These are phyloP conservation scores for Scaptomyza cyrtandrae DNA, from an alignment of 2,888 invertebrate genomes.

Conservation along the genomic window DNA sequence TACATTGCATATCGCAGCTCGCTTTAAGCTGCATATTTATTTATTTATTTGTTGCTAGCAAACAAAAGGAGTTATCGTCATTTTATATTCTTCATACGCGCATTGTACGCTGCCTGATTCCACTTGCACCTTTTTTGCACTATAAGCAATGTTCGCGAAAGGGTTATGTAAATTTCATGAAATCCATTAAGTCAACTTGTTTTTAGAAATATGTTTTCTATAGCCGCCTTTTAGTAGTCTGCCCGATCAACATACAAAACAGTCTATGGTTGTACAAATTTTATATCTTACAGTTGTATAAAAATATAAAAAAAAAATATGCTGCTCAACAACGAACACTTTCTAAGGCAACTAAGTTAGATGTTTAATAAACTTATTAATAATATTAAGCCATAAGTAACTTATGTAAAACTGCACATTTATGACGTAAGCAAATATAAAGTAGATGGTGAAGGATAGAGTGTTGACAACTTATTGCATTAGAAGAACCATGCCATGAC, in stretches of 20 bases:
- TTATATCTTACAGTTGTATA: background rate
- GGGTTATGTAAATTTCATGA: conserved; percentile 24
- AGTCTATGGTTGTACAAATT: background rate
- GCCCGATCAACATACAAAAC: background rate
- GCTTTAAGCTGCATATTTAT: conserved; percentile 71
- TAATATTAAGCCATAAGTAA: background rate
- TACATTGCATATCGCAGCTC: conserved; percentile 51
- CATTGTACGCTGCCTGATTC: conserved; percentile 15
- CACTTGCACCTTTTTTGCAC: conserved; percentile 3
- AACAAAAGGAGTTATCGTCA: conserved; percentile 62
- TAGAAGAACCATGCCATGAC: conserved; percentile 25
- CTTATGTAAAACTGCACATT: background rate
- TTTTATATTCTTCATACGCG: conserved; percentile 49
- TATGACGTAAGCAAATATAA: background rate
- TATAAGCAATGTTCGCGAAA: conserved; percentile 14
- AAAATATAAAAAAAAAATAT: too few species aligned
- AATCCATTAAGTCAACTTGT: conserved; percentile 39
- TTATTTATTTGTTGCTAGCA: conserved; percentile 62
- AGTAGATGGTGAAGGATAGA: conserved; percentile 10
- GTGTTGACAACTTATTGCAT: conserved; percentile 34
- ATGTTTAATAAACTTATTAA: background rate
- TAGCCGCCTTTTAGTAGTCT: background rate
- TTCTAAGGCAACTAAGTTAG: background rate
- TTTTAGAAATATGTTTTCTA: conserved; percentile 34
- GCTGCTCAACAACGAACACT: too few species aligned